Evolutionary conservation across 2,888 invertebrate species (phyloP).

Genomic region (Ectemnius cavifrons): DNA sequence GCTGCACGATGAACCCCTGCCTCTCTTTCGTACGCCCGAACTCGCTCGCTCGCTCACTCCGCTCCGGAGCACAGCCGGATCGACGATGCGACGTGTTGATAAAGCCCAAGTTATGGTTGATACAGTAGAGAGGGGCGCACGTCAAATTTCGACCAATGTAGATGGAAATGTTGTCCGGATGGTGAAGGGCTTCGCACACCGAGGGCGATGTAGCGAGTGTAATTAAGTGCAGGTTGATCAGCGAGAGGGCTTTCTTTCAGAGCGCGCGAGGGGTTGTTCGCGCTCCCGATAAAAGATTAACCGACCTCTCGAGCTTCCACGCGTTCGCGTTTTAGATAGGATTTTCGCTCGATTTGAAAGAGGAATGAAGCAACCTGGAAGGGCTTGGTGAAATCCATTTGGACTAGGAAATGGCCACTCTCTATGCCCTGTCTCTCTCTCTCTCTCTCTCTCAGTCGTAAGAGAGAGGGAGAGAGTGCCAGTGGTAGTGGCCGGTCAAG

Average conservation of each 20-base stretch:
- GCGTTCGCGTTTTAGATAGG: conserved; percentile 1
- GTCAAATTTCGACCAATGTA: conserved; percentile 9
- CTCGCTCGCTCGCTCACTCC: conserved; percentile 2
- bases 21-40: conserved; percentile 8
- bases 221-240: conserved; percentile 17
- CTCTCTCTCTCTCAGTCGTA: too few species aligned
- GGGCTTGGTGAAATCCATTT: not conserved
- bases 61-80: not conserved
- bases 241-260: conserved; percentile 14
- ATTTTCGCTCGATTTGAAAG: not conserved
- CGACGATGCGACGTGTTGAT: conserved; percentile 16
- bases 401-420: conserved; percentile 1
- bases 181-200: conserved; percentile 14
- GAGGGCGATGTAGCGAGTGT: conserved; percentile 3
- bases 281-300: not conserved
- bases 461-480: not conserved
- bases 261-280: not conserved
- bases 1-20: not conserved
- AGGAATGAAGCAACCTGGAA: not conserved
- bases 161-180: conserved; percentile 1
- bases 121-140: not conserved
- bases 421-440: not conserved
- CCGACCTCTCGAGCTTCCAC: not conserved
- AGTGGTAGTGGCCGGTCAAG: conserved; percentile 32
- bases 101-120: conserved; percentile 18